Percentiles rank a stretch among this genome's conserved stretches.
These are phyloP conservation scores for Empidonax traillii DNA, from an alignment of 2,113 vertebrate genomes.

Conservation along the genomic window DNA sequence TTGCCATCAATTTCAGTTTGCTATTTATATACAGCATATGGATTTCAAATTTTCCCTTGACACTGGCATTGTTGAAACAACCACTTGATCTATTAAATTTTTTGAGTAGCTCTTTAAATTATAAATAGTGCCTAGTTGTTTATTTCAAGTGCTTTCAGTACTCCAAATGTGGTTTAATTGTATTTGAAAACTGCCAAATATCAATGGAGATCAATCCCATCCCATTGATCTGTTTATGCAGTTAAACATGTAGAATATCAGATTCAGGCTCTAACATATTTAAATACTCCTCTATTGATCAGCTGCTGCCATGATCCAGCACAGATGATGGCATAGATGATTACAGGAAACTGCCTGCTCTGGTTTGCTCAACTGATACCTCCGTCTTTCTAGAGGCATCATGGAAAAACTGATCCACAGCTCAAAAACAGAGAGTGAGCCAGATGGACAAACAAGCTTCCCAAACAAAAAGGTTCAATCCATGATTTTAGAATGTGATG, in stretches of 20 bases:
- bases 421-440: neutral
- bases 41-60: conserved; percentile 52
- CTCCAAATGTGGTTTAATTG: conserved; percentile 80
- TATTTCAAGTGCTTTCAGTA: conserved; percentile 70
- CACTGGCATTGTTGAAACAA: conserved; percentile 50
- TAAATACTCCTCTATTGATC: conserved; percentile 88
- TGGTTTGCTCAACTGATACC: conserved; percentile 54
- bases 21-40: conserved; percentile 60
- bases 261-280: conserved; percentile 85
- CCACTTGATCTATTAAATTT: conserved; percentile 71
- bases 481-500: neutral
- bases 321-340: conserved; percentile 78
- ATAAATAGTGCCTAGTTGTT: conserved; percentile 70
- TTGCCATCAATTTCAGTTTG: conserved; percentile 58
- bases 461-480: neutral
- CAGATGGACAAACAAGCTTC: neutral
- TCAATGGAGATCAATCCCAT: conserved; percentile 77
- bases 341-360: conserved; percentile 78
- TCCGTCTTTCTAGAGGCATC: conserved; percentile 17
- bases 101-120: conserved; percentile 68
- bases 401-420: conserved; percentile 1
- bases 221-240: conserved; percentile 85
- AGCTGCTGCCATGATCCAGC: conserved; percentile 78
- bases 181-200: conserved; percentile 86
- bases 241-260: conserved; percentile 81